Conservation (phyloP, 2,113 vertebrate genomes). For the Chloebia gouldiae region DNA sequence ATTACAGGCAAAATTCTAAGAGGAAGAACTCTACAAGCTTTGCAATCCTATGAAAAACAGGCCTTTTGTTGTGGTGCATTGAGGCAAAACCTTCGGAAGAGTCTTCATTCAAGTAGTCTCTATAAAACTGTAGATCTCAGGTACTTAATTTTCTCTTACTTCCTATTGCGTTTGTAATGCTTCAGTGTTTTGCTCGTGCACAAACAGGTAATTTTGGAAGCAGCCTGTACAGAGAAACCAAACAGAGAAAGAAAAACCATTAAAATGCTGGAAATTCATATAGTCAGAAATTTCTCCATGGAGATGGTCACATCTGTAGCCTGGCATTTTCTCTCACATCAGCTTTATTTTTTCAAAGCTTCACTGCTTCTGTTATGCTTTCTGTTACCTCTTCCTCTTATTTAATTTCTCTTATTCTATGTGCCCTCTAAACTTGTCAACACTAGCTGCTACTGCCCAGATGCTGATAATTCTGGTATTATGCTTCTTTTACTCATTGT, state of each 20-base stretch:
- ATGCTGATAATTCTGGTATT: background rate
- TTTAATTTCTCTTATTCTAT: background rate
- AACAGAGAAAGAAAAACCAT: background rate
- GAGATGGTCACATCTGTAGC: background rate
- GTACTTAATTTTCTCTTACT: background rate
- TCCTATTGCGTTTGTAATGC: fast-evolving
- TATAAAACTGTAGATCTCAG: background rate
- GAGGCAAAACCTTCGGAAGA: background rate
- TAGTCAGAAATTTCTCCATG: background rate
- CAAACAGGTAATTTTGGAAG: background rate
- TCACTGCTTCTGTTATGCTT: background rate
- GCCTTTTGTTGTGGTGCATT: background rate
- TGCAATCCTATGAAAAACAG: background rate
- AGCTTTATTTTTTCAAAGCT: background rate
- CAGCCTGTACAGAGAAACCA: background rate
- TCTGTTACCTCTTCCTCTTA: background rate
- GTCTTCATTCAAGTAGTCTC: background rate
- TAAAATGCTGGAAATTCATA: background rate
- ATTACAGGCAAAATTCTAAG: background rate
- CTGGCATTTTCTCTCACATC: background rate
- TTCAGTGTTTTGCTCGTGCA: background rate
- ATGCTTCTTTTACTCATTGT: background rate
- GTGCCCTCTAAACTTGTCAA: background rate
- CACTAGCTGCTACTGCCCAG: background rate
- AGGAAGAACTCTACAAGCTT: background rate